These are phyloP conservation scores for Anoplius nigerrimus DNA, from an alignment of 2,888 invertebrate genomes.

Conservation along the genomic window DNA sequence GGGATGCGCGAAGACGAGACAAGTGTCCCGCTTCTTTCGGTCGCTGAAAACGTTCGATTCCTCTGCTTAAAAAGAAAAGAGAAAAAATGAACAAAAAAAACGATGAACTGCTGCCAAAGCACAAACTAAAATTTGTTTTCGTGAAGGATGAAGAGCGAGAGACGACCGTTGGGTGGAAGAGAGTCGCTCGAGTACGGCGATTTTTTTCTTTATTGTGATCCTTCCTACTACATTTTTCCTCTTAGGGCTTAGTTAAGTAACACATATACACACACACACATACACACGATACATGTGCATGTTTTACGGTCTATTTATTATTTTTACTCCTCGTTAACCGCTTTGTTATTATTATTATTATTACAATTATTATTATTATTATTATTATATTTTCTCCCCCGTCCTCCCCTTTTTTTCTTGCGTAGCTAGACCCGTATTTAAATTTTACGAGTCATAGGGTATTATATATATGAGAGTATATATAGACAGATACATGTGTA, in stretches of 20 bases:
- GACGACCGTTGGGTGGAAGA: too few species aligned
- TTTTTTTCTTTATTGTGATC: slow-evolving; percentile 24
- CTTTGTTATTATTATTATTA: too few species aligned
- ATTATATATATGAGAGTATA: too few species aligned
- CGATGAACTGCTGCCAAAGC: slow-evolving; percentile 59
- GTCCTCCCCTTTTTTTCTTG: not conserved
- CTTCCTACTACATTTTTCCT: not conserved
- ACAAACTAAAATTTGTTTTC: slow-evolving; percentile 54
- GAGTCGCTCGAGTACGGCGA: too few species aligned
- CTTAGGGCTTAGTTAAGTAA: slow-evolving; percentile 4
- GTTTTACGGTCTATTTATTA: slow-evolving; percentile 12
- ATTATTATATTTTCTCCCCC: not conserved
- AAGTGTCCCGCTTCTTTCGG: too few species aligned
- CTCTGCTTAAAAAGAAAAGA: not conserved
- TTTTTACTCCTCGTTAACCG: slow-evolving; percentile 5
- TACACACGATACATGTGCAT: slow-evolving; percentile 4
- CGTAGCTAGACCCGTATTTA: slow-evolving; percentile 5
- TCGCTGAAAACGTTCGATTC: not conserved
- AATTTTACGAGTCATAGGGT: not conserved
- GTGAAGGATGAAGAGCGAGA: slow-evolving; percentile 16
- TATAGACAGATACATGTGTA: too few species aligned
- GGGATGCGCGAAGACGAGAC: not conserved
- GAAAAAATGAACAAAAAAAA: not conserved
- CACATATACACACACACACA: too few species aligned
- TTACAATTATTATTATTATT: too few species aligned